A percentile compares a stretch with the other conserved stretches of the same genome.
phyloP scores from a whole-genome alignment of 2,888 invertebrate species.

The Serripes groenlandicus region DNA sequence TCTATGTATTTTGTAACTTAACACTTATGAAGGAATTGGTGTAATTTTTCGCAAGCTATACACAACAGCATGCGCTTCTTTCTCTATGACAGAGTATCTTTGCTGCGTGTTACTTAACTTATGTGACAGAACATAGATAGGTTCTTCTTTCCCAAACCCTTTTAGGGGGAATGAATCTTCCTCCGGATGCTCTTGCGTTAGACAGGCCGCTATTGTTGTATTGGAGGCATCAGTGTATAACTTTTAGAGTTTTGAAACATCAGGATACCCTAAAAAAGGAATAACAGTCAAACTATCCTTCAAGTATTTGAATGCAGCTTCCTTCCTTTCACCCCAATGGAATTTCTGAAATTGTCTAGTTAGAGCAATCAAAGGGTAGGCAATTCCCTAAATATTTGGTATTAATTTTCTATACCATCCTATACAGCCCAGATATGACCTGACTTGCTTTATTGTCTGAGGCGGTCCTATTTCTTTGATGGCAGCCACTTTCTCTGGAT shows the following conservation, averaged over 20 bases:
- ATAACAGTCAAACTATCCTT: neutral
- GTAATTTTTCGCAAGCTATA: slow-evolving; percentile 1
- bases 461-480: neutral
- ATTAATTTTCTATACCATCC: neutral
- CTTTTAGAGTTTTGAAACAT: neutral
- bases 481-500: neutral
- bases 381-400: neutral
- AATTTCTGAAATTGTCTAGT: neutral
- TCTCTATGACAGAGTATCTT: slow-evolving; percentile 9
- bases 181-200: neutral
- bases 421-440: neutral
- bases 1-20: neutral
- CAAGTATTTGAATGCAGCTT: slow-evolving; percentile 1
- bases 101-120: neutral
- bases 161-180: neutral
- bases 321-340: neutral
- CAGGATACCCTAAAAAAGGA: neutral
- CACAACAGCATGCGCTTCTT: slow-evolving; percentile 4
- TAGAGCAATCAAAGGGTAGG: neutral
- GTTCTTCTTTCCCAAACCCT: neutral
- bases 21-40: neutral
- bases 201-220: neutral
- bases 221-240: neutral
- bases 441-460: neutral
- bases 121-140: neutral